Evolutionary conservation across 2,888 invertebrate genomes (phyloP).

Genomic region (Drosophila setosimentum): DNA sequence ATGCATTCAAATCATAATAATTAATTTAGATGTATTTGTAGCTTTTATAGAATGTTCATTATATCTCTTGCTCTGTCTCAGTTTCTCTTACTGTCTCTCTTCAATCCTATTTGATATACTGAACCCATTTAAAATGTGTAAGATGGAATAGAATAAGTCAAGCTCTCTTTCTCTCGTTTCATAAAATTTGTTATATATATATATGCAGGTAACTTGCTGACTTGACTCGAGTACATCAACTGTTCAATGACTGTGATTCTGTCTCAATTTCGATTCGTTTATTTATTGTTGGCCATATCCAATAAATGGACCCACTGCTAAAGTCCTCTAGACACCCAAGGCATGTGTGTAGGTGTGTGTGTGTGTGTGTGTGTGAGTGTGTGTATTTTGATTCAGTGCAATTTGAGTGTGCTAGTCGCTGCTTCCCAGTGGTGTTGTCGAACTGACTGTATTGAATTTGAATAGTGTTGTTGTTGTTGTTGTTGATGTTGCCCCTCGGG

Average conservation of each 20-base stretch:
- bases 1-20: background rate
- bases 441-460: slow-evolving; percentile 11
- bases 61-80: background rate
- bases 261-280: background rate
- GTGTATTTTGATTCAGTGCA: slow-evolving; percentile 33
- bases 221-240: background rate
- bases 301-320: background rate
- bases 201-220: background rate
- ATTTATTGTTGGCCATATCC: background rate
- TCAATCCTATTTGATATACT: background rate
- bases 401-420: slow-evolving; percentile 14
- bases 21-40: background rate
- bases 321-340: background rate
- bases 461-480: background rate
- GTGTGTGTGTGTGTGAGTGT: background rate
- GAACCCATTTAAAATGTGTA: too few species aligned
- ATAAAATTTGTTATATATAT: too few species aligned
- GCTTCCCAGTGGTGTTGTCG: background rate
- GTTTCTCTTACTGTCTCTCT: background rate
- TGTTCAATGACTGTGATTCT: background rate
- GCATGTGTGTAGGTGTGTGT: background rate
- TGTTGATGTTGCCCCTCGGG: slow-evolving; percentile 16
- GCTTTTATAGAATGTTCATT: background rate
- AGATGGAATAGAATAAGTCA: background rate
- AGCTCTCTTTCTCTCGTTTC: background rate